A percentile compares a stretch with the other conserved stretches of the same genome.
Conservation (phyloP, 2,797 vertebrate genomes). For the Mormyrops attenuatus region DNA sequence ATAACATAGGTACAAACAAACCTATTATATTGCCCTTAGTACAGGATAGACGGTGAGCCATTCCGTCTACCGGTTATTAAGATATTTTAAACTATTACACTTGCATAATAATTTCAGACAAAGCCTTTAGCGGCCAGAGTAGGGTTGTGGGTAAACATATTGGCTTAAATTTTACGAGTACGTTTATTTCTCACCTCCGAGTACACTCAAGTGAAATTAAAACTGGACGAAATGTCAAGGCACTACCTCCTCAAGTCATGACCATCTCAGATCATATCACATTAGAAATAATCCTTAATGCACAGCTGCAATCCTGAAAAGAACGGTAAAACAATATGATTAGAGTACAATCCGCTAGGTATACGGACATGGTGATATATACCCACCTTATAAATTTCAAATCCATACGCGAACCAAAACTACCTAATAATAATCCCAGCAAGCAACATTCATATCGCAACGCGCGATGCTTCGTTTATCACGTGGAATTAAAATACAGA, state of each 20-base stretch:
- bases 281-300: neutral
- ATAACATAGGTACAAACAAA: neutral
- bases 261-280: neutral
- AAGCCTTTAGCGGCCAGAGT: neutral
- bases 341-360: neutral
- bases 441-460: neutral
- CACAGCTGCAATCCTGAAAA: conserved; percentile 2
- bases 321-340: neutral
- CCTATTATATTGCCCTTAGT: neutral
- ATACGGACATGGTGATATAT: neutral
- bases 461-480: neutral
- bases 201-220: neutral
- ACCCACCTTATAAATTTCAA: neutral
- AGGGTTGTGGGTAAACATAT: neutral
- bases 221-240: neutral
- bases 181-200: neutral
- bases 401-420: neutral
- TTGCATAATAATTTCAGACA: neutral
- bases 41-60: neutral
- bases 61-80: neutral
- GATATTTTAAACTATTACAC: neutral
- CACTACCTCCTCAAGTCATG: neutral
- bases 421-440: neutral
- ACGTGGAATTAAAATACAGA: neutral
- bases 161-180: neutral